These are phyloP conservation scores for Halotydeus destructor DNA, from an alignment of 1,140 invertebrate species.

Conservation along the genomic window DNA sequence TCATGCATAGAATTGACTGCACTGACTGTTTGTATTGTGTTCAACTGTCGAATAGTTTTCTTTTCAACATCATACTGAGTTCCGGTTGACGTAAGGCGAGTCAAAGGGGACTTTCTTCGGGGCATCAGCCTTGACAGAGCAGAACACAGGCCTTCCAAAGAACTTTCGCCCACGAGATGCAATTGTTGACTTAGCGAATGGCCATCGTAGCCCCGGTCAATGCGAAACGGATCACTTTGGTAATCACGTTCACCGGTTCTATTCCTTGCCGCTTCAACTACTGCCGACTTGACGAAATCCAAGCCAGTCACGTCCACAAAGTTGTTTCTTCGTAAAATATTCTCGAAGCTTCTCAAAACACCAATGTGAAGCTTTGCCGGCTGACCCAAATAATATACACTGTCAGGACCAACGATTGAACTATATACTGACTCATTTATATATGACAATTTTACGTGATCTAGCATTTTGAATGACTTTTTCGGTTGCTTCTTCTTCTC, in stretches of 20 bases:
- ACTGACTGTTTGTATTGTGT: too few relatives aligned
- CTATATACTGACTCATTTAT: conserved; percentile 2
- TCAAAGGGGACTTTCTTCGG: background rate
- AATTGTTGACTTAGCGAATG: conserved; percentile 2
- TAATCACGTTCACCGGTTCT: background rate
- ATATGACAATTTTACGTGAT: conserved; percentile 7
- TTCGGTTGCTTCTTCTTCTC: conserved; percentile 1
- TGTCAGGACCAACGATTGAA: conserved; percentile 9
- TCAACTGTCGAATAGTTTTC: too few relatives aligned
- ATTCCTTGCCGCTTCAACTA: conserved; percentile 7
- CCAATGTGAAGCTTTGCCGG: background rate
- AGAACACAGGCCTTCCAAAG: conserved; percentile 8
- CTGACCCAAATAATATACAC: background rate
- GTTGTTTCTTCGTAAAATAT: background rate
- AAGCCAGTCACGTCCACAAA: conserved; percentile 7
- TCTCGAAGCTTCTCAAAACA: background rate
- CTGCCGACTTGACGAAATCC: conserved; percentile 11
- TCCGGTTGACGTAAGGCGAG: background rate
- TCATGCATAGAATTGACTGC: too few relatives aligned
- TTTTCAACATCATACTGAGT: too few relatives aligned
- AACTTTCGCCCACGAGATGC: conserved; percentile 9
- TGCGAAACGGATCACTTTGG: background rate
- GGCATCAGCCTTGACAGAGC: background rate
- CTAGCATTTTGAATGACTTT: background rate
- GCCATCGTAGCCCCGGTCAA: background rate